Conservation (phyloP, 2,888 invertebrate genomes). For the Polymixis lichenea region DNA sequence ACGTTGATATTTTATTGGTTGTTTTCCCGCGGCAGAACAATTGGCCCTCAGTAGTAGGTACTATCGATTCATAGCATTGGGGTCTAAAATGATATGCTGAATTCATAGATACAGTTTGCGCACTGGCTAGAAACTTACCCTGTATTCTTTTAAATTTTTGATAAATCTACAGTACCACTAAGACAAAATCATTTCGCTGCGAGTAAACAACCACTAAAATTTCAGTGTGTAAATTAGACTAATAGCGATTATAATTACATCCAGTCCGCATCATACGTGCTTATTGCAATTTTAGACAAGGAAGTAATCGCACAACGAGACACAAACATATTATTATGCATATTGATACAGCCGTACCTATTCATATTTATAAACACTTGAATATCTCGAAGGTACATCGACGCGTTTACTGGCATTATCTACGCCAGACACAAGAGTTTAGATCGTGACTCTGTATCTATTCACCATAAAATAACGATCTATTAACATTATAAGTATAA, state of each 20-base stretch:
- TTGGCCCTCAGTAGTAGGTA: no score
- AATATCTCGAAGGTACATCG: background rate
- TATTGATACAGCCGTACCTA: constrained; percentile 20
- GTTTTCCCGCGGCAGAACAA: no score
- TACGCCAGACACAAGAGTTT: constrained; percentile 37
- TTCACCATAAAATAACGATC: background rate
- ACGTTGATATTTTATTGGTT: no score
- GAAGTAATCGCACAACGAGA: constrained; percentile 39
- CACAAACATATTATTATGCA: constrained; percentile 5
- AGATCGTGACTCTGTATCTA: constrained; percentile 52
- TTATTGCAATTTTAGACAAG: constrained; percentile 27
- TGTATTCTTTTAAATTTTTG: no score
- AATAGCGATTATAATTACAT: background rate
- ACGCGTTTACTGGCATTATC: constrained; percentile 36
- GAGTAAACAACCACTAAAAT: no score
- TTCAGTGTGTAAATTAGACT: no score
- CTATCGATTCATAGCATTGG: no score
- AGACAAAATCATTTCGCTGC: no score
- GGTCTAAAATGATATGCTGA: no score
- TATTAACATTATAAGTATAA: constrained; percentile 20
- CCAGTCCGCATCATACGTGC: background rate
- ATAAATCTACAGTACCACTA: no score
- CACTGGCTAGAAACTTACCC: no score
- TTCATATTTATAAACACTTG: constrained; percentile 28
- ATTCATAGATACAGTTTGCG: no score